Conservation (phyloP, 1,140 invertebrate species). For the Trichonephila inaurata region DNA sequence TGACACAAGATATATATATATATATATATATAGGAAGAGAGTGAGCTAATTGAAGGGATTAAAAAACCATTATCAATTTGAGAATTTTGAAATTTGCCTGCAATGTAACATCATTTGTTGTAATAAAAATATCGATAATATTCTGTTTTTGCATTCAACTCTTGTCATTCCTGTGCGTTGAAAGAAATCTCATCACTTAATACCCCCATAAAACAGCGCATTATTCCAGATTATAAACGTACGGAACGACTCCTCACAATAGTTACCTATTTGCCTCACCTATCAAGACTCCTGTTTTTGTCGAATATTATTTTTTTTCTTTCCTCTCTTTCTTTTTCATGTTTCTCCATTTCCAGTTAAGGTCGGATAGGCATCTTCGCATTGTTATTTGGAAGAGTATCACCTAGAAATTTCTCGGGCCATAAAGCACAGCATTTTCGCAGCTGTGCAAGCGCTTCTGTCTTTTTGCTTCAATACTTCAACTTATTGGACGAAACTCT, state of each 20-base stretch:
- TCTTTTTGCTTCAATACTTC: slow-evolving; percentile 62
- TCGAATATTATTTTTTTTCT: slow-evolving; percentile 17
- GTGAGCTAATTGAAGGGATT: too few species aligned
- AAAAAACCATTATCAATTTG: too few species aligned
- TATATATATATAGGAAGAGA: too few species aligned
- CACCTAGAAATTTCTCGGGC: slow-evolving; percentile 52
- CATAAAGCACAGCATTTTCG: slow-evolving; percentile 53
- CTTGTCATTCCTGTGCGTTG: neutral
- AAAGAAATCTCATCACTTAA: neutral
- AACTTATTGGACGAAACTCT: slow-evolving; percentile 67
- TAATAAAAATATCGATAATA: too few species aligned
- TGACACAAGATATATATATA: too few species aligned
- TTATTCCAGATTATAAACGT: slow-evolving; percentile 7
- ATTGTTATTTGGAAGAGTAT: slow-evolving; percentile 55
- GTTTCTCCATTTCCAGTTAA: slow-evolving; percentile 31
- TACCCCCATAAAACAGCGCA: neutral
- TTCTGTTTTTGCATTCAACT: too few species aligned
- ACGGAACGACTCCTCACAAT: neutral
- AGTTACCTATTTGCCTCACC: neutral
- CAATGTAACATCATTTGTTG: too few species aligned
- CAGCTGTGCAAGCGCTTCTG: slow-evolving; percentile 43
- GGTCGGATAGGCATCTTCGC: slow-evolving; percentile 40
- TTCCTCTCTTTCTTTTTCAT: neutral
- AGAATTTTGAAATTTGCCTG: too few species aligned
- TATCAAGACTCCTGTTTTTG: slow-evolving; percentile 10